A percentile compares a stretch with the other conserved stretches of the same genome.
phyloP scores from a whole-genome alignment of 2,113 vertebrate genomes.

The Oceanites oceanicus region DNA sequence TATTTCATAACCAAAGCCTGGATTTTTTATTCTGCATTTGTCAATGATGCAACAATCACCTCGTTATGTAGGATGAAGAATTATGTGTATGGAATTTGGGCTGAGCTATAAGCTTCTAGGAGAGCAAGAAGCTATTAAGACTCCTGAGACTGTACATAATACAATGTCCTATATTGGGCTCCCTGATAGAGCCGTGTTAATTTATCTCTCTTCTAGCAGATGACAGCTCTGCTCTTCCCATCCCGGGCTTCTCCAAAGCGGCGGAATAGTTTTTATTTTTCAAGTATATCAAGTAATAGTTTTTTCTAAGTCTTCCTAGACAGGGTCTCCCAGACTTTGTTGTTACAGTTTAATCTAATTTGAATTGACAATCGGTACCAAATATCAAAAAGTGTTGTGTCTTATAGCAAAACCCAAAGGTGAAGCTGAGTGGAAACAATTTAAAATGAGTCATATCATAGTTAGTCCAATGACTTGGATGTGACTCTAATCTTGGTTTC shows the following conservation, averaged over 20 bases:
- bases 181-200: background rate
- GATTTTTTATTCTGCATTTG: background rate
- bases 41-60: conserved; percentile 30
- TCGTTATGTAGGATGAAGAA: conserved; percentile 16
- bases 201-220: conserved; percentile 27
- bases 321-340: background rate
- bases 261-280: background rate
- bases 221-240: conserved; percentile 9
- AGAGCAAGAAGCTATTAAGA: background rate
- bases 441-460: background rate
- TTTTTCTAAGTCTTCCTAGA: background rate
- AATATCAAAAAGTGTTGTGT: background rate
- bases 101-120: conserved; percentile 36
- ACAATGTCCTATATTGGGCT: background rate
- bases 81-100: conserved; percentile 26
- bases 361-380: background rate
- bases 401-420: background rate
- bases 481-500: background rate
- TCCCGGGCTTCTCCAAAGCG: background rate
- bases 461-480: background rate
- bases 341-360: background rate
- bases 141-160: background rate
- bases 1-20: conserved; percentile 5
- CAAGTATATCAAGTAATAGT: background rate
- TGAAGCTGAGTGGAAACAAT: background rate